Evolutionary conservation across 2,113 vertebrate genomes (phyloP).

Genomic region (Ariopsis seemanni): DNA sequence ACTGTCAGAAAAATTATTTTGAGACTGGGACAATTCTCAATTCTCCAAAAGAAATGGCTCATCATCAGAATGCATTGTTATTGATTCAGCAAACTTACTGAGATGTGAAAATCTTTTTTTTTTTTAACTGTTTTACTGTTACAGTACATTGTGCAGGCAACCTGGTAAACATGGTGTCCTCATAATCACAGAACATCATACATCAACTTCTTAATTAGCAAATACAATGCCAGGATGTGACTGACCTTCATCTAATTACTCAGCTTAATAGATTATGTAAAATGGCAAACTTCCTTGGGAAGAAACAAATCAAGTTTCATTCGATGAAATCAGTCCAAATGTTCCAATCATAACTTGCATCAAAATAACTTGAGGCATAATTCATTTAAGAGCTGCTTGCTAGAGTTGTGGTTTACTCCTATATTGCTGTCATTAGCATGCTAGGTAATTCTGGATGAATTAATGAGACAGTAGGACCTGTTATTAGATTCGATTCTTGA

Average conservation of each 20-base stretch:
- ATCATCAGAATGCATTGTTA: background rate
- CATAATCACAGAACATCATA: background rate
- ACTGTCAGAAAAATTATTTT: background rate
- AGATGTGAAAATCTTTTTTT: background rate
- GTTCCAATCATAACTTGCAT: conserved; percentile 40
- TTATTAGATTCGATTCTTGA: background rate
- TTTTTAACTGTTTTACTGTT: background rate
- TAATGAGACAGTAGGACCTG: background rate
- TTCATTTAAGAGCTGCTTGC: conserved; percentile 17
- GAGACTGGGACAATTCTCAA: background rate
- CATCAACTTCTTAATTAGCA: conserved; percentile 19
- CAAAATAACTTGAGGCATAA: conserved; percentile 27
- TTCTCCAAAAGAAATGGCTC: background rate
- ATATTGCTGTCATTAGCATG: conserved; percentile 1
- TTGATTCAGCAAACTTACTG: background rate
- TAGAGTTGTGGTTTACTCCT: conserved; percentile 1
- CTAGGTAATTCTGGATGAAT: background rate
- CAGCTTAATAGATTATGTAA: conserved; percentile 3
- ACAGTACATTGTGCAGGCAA: background rate
- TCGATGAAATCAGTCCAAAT: conserved; percentile 6
- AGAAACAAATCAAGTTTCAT: conserved; percentile 22
- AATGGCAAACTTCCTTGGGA: conserved; percentile 23
- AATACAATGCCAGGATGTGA: conserved; percentile 3
- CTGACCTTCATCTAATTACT: conserved; percentile 32
- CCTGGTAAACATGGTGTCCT: background rate